Evolutionary conservation across 2,888 invertebrate species (phyloP).

Genomic region (Heliconius cydno): DNA sequence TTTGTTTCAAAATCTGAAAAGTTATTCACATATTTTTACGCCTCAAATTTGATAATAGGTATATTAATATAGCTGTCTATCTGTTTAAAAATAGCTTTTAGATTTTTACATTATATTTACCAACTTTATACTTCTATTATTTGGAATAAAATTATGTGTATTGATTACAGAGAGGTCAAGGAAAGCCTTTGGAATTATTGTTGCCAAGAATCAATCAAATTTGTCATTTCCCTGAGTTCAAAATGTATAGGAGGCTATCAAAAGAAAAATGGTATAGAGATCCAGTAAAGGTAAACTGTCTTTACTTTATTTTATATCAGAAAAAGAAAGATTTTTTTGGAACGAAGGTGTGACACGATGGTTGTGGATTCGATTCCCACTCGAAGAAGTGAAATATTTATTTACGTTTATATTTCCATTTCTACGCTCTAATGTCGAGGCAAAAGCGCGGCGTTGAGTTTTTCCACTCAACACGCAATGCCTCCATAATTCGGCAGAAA

Average conservation of each 20-base stretch:
- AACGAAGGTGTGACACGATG: no score
- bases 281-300: slow-evolving; percentile 66
- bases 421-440: no score
- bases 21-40: no score
- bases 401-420: no score
- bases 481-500: no score
- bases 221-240: slow-evolving; percentile 58
- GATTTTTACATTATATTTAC: not conserved
- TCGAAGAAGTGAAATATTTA: no score
- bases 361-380: no score
- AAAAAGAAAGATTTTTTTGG: not conserved
- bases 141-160: not conserved
- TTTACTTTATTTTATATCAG: not conserved
- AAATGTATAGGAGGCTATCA: slow-evolving; percentile 67
- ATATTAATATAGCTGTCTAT: no score
- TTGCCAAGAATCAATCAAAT: slow-evolving; percentile 66
- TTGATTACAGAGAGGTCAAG: slow-evolving; percentile 62
- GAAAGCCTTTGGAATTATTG: slow-evolving; percentile 61
- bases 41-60: no score
- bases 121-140: not conserved
- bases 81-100: not conserved
- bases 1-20: slow-evolving; percentile 40
- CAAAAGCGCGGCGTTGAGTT: no score
- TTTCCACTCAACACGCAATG: no score
- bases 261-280: slow-evolving; percentile 72